Percentiles rank a stretch among this genome's conserved stretches.
Conservation (phyloP, 2,113 vertebrate genomes). For the Eptesicus fuscus region DNA sequence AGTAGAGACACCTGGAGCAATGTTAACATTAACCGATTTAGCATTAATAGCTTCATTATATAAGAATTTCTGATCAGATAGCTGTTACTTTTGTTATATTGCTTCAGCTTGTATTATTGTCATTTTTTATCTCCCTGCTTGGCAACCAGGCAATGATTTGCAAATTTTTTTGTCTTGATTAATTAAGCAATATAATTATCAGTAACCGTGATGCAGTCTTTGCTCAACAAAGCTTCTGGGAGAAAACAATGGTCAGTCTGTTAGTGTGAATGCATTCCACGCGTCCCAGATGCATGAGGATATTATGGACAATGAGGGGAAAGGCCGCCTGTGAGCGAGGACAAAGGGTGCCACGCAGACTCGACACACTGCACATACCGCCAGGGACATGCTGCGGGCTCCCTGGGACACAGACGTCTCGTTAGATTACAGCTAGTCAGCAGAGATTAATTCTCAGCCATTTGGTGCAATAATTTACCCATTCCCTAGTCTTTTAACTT, state of each 20-base stretch:
- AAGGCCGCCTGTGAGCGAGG: conserved; percentile 86
- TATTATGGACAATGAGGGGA: conserved; percentile 88
- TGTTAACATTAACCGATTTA: conserved; percentile 88
- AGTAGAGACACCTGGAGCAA: conserved; percentile 87
- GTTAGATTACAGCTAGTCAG: conserved; percentile 88
- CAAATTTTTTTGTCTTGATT: conserved; percentile 90
- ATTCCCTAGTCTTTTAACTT: conserved; percentile 86
- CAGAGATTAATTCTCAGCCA: conserved; percentile 90
- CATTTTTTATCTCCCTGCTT: conserved; percentile 87
- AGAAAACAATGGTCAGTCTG: conserved; percentile 90
- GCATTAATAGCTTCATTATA: conserved; percentile 89
- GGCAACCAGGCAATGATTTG: conserved; percentile 88
- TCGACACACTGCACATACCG: conserved; percentile 85
- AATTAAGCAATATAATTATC: conserved; percentile 94
- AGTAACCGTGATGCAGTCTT: conserved; percentile 85
- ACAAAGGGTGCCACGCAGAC: conserved; percentile 87
- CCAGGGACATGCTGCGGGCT: conserved; percentile 85
- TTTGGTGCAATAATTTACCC: conserved; percentile 89
- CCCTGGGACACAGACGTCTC: conserved; percentile 89
- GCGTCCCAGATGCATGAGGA: conserved; percentile 90
- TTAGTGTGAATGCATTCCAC: conserved; percentile 89
- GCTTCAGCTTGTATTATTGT: conserved; percentile 86
- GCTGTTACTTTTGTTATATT: conserved; percentile 88
- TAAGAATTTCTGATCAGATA: conserved; percentile 88
- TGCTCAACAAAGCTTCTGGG: conserved; percentile 85